Base-by-base conservation (phyloP, 2,888 invertebrate genomes). In the Gisinianus flammeolus region DNA sequence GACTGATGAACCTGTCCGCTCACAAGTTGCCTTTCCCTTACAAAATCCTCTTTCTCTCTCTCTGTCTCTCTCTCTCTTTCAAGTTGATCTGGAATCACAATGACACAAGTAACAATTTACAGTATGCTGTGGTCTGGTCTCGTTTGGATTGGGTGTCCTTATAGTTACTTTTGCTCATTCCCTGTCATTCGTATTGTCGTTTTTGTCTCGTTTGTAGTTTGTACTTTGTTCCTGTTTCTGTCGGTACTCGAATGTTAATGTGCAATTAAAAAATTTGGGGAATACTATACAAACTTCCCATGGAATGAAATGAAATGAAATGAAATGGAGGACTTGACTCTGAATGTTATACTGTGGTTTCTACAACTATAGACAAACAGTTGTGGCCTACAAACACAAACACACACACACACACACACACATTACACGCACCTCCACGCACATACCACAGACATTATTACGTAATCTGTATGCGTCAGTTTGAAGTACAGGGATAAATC, bases 401-500 rank as follows among this genome's bases (percentile, higher is more conserved):
- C 44, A 44, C n/a, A n/a, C n/a, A n/a, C n/a, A n/a, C n/a, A n/a
- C n/a, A n/a, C n/a, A n/a, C n/a, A n/a, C n/a, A n/a, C n/a, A n/a
- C n/a, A n/a, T n/a, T n/a, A n/a, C n/a, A n/a, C n/a, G n/a, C n/a
- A n/a, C n/a, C n/a, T n/a, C n/a, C 66, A 44, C 8, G 19, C n/a
- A 26, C 22, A 68, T n/a, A 44, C 44, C 68, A 44, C 33, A 68
- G 24, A 44, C 68, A 52, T 64, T 73, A 77, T 77, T 74, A 66
- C 76, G 72, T 77, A 69, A 79, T 77, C 77, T 77, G 73, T 76
- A 75, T 56, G 76, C 76, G 79, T 79, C 79, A 79, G 52, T 66
- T 72, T 76, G 70, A 76, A 62, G 33, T 74, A 74, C 73, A 74
- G 73, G 73, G 73, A 74, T 80, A 80, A 80, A 81, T 81, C 78